Evolutionary conservation across 2,888 invertebrate species (phyloP).

Genomic region (Xestoiulus laeticollis): DNA sequence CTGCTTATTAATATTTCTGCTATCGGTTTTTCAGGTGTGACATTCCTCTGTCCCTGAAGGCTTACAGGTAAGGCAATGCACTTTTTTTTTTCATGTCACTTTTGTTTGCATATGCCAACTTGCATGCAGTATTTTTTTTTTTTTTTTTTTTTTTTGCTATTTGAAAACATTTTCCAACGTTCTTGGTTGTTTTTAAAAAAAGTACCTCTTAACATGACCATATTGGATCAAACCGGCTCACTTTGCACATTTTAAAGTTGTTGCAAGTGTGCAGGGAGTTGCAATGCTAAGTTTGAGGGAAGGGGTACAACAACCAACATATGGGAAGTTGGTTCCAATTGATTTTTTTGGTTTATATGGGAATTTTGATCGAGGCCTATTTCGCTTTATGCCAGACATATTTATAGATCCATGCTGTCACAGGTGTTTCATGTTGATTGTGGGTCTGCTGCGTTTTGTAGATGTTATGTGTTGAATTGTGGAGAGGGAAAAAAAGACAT

Average conservation of each 20-base stretch:
- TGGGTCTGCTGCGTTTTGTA: background rate
- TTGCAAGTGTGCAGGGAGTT: no score
- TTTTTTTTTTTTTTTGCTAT: no score
- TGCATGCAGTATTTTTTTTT: background rate
- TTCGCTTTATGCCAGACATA: background rate
- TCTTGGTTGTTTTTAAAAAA: no score
- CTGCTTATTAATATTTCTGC: conserved; percentile 50
- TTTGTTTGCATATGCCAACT: background rate
- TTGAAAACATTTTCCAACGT: no score
- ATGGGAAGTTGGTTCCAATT: background rate
- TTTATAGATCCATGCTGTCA: background rate
- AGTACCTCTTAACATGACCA: no score
- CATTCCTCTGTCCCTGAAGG: conserved; percentile 53
- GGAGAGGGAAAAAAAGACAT: background rate
- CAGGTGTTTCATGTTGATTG: background rate
- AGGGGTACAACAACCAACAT: background rate
- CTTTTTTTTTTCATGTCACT: background rate
- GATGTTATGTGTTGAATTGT: background rate
- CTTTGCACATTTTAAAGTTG: no score
- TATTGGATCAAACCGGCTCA: no score
- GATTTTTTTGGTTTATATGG: background rate
- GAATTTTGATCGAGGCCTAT: background rate
- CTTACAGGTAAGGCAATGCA: conserved; percentile 53
- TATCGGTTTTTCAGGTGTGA: conserved; percentile 53
- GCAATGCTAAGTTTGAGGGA: background rate